Evolutionary conservation across 2,113 vertebrate genomes (phyloP).

Genomic region (Condylura cristata): DNA sequence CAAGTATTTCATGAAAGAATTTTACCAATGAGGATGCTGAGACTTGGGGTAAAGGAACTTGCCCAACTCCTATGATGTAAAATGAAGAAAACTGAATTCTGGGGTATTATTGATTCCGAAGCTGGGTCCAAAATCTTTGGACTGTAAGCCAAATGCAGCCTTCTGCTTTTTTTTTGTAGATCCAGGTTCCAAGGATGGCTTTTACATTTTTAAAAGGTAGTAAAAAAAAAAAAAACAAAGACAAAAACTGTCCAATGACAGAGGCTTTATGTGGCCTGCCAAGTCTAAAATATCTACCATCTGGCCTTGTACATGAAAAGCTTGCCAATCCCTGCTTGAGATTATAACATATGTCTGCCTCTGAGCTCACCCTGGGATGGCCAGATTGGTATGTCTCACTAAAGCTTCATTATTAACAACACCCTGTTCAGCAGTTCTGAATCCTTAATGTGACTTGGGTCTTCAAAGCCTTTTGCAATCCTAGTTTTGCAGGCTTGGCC

Average conservation of each 20-base stretch:
- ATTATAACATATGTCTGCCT: neutral
- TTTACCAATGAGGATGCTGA: neutral
- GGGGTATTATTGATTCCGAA: neutral
- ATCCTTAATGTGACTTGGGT: neutral
- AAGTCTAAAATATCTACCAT: neutral
- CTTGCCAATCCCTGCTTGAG: neutral
- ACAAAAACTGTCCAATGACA: neutral
- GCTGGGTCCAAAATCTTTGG: too few species aligned
- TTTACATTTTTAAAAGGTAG: conserved; percentile 6
- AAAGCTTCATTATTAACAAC: neutral
- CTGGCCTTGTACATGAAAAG: neutral
- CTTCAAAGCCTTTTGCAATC: neutral
- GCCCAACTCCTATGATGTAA: neutral
- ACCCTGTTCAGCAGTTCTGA: neutral
- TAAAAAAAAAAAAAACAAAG: conserved; percentile 1
- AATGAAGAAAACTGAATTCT: neutral
- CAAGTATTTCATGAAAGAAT: neutral
- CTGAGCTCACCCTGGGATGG: neutral
- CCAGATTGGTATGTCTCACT: neutral
- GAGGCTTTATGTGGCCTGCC: neutral
- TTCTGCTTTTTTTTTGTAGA: neutral
- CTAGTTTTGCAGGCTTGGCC: neutral
- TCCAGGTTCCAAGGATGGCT: neutral
- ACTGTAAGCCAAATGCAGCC: neutral
- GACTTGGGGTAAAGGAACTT: neutral